A percentile compares a stretch with the other conserved stretches of the same genome.
Evolutionary conservation across 2,797 vertebrate species (phyloP).

Genomic region (Macrochelys suwanniensis): DNA sequence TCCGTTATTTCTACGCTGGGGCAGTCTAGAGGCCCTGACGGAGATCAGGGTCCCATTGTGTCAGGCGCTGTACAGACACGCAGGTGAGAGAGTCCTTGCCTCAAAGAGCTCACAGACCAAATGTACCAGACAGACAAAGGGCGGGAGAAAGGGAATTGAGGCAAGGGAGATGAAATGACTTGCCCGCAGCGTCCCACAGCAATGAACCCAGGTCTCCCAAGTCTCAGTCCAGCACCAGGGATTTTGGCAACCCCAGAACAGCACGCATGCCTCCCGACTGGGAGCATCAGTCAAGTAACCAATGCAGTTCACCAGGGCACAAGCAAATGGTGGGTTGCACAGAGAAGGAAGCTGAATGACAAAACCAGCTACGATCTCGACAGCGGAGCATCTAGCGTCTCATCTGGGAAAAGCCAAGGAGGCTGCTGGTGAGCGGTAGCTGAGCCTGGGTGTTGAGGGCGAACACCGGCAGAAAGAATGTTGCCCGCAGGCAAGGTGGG

Average conservation of each 20-base stretch:
- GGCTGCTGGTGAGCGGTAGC: not conserved
- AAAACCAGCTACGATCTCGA: rapidly evolving
- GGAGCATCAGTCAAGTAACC: not conserved
- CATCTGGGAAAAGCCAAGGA: not conserved
- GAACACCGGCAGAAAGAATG: not conserved
- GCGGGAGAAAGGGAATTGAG: not conserved
- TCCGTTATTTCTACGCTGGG: no score
- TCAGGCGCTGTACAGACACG: not conserved
- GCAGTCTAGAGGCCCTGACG: not conserved
- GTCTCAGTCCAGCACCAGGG: not conserved
- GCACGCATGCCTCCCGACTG: not conserved
- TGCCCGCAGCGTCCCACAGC: not conserved
- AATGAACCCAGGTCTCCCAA: not conserved
- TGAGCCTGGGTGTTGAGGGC: not conserved
- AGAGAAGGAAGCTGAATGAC: not conserved
- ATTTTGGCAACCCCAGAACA: not conserved
- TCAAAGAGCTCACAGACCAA: not conserved
- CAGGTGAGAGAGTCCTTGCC: not conserved
- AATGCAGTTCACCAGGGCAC: not conserved
- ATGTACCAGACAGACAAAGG: not conserved
- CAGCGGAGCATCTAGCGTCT: not conserved
- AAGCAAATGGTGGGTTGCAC: not conserved
- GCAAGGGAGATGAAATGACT: not conserved
- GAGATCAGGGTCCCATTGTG: not conserved
- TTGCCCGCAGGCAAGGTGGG: not conserved